Conservation (phyloP, 2,113 vertebrate species). For the Heloderma charlesbogerti region DNA sequence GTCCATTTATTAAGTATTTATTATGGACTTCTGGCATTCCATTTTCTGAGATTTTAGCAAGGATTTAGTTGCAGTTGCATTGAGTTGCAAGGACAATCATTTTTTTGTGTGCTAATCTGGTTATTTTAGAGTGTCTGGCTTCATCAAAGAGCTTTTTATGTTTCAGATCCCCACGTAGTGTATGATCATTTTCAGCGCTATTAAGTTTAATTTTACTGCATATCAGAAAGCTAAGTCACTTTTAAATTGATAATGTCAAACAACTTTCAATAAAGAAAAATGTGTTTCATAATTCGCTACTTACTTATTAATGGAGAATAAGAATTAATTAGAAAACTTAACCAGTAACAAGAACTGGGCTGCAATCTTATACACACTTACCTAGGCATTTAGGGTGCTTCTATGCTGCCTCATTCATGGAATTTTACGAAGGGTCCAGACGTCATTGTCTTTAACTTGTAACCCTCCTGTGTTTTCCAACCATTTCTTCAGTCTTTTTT, state of each 20-base stretch:
- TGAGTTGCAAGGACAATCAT: conserved; percentile 59
- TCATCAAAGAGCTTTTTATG: conserved; percentile 69
- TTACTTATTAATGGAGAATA: conserved; percentile 19
- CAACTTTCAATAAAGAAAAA: conserved; percentile 34
- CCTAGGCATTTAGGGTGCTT: no score
- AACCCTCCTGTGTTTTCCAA: no score
- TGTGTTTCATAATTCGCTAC: conserved; percentile 53
- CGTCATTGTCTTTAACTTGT: no score
- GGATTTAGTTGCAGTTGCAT: conserved; percentile 38
- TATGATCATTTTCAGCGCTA: conserved; percentile 57
- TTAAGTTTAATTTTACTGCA: conserved; percentile 67
- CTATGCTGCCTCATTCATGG: no score
- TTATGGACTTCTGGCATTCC: conserved; percentile 35
- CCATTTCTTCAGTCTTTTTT: no score
- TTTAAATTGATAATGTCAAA: conserved; percentile 54
- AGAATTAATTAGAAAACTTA: conserved; percentile 12
- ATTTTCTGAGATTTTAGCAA: conserved; percentile 48
- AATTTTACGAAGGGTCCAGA: no score
- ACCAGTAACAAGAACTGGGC: neutral
- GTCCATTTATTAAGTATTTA: conserved; percentile 38
- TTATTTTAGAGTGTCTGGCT: conserved; percentile 58
- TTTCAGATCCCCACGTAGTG: conserved; percentile 49
- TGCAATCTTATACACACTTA: neutral
- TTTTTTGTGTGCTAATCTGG: conserved; percentile 61
- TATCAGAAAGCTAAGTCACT: conserved; percentile 55